Evolutionary conservation across 2,113 vertebrate genomes (phyloP).

Genomic region (Gymnobelideus leadbeateri): DNA sequence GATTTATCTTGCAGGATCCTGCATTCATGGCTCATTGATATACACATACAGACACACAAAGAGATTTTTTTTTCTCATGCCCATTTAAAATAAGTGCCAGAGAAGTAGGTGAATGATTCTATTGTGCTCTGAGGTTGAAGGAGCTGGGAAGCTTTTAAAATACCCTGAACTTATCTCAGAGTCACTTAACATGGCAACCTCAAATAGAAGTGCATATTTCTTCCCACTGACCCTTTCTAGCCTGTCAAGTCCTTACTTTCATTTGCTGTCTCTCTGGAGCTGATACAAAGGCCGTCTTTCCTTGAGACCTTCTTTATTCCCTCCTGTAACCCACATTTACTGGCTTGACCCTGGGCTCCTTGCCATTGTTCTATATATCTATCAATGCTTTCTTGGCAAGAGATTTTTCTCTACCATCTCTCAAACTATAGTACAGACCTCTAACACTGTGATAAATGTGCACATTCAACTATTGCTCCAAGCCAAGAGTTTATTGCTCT

Average conservation of each 20-base stretch:
- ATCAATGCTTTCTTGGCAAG: slow-evolving; percentile 74
- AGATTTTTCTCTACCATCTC: slow-evolving; percentile 63
- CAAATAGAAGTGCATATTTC: slow-evolving; percentile 59
- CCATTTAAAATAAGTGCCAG: slow-evolving; percentile 24
- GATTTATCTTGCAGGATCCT: slow-evolving; percentile 53
- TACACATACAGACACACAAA: slow-evolving; percentile 22
- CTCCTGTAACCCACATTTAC: slow-evolving; percentile 71
- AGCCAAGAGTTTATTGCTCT: slow-evolving; percentile 72
- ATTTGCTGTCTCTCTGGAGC: background rate
- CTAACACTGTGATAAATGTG: slow-evolving; percentile 73
- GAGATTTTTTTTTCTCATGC: slow-evolving; percentile 29
- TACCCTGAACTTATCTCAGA: slow-evolving; percentile 42
- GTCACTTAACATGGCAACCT: slow-evolving; percentile 68
- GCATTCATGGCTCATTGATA: slow-evolving; percentile 39
- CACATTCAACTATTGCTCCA: slow-evolving; percentile 69
- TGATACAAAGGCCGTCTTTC: slow-evolving; percentile 60
- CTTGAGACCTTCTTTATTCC: slow-evolving; percentile 57
- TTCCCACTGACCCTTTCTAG: slow-evolving; percentile 15
- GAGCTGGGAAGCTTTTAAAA: slow-evolving; percentile 48
- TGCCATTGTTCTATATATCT: slow-evolving; percentile 71
- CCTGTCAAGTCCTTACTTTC: background rate
- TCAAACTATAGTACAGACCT: slow-evolving; percentile 66
- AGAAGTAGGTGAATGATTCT: slow-evolving; percentile 35
- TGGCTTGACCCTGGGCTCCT: slow-evolving; percentile 63
- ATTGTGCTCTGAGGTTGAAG: slow-evolving; percentile 44